Base-by-base conservation (phyloP, 2,888 invertebrate species). In the Argyra leucocephala region DNA sequence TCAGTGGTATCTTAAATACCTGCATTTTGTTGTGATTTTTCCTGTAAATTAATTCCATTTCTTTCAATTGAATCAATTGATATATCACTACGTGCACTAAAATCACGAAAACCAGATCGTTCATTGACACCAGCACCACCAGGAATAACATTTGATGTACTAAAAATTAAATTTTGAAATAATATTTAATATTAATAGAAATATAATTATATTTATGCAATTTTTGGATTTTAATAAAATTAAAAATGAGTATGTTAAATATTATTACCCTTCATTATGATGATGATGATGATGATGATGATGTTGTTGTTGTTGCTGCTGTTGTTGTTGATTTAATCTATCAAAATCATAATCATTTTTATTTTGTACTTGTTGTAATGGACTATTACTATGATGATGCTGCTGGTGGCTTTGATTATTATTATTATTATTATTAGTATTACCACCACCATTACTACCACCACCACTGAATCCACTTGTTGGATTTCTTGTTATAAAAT, bases 41-140 rank as follows among this genome's bases (percentile, higher is more conserved):
- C n/a, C n/a, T 86, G 2, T 18, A 36, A 23, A 24, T 63, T 63
- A 57, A 74, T 73, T 23, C 79, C 80, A 69, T 78, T 81, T 22
- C 86, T 81, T 73, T 89, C 89, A 70, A 88, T 88, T 1, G 89
- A 88, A 73, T 89, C 89, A 22, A 86, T 84, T 26, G 88, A 88
- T 65, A 89, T 88, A 73, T 89, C 88, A 74, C 88, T 88, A 69
- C 86, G 83, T 22, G 83, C 82, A 70, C 82, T 82, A 22, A 79
- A 77, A 69, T 83, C 83, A 22, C 81, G 78, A 64, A 80, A 73
- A 58, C 76, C 77, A 23, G 23, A 15, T 24, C 60, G 37, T 3
- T 24, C 64, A n/a, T n/a, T n/a, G n/a, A n/a, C n/a, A n/a, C n/a
- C n/a, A n/a, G n/a, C n/a, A n/a, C n/a, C n/a, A n/a, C n/a, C n/a